Percentiles rank a stretch among this genome's conserved stretches.
Conservation (phyloP, 2,113 vertebrate genomes). For the Sylvietta virens region DNA sequence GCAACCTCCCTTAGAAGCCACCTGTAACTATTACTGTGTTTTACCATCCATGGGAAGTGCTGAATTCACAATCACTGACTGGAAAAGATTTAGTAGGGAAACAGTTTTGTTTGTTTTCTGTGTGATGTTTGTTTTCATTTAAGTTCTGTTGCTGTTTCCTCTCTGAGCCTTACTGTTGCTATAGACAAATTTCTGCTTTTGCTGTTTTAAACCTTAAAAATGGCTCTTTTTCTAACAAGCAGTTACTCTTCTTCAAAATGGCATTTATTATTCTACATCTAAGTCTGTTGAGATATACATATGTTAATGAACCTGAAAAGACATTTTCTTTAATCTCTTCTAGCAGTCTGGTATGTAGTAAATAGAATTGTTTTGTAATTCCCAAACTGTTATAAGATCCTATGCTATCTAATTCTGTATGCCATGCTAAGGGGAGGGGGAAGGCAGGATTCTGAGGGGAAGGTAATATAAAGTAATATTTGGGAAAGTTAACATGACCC, state of each 20-base stretch:
- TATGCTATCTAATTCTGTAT: neutral
- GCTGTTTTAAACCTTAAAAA: conserved; percentile 56
- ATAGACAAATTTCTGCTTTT: conserved; percentile 37
- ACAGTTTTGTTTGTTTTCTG: conserved; percentile 26
- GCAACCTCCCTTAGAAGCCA: neutral
- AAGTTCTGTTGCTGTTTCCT: conserved; percentile 16
- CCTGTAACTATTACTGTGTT: neutral
- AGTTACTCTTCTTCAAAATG: conserved; percentile 43
- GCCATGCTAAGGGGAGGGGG: rapidly evolving
- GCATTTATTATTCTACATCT: conserved; percentile 51
- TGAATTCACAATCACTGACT: neutral
- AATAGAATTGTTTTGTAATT: conserved; percentile 55
- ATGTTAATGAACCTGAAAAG: conserved; percentile 65
- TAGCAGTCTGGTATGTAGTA: conserved; percentile 61
- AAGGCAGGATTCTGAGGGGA: neutral
- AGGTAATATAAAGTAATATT: neutral
- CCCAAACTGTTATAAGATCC: conserved; percentile 10
- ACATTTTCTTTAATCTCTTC: conserved; percentile 61
- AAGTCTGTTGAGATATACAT: conserved; percentile 66
- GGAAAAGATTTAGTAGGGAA: neutral
- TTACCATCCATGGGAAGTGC: neutral
- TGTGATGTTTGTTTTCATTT: conserved; percentile 1
- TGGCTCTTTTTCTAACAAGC: conserved; percentile 62
- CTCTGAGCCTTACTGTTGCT: neutral
- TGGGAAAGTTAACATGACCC: neutral